Evolutionary conservation across 2,888 invertebrate species (phyloP), one percentile per base, ranked within the genome.

Genomic region (Ischnura elegans): DNA sequence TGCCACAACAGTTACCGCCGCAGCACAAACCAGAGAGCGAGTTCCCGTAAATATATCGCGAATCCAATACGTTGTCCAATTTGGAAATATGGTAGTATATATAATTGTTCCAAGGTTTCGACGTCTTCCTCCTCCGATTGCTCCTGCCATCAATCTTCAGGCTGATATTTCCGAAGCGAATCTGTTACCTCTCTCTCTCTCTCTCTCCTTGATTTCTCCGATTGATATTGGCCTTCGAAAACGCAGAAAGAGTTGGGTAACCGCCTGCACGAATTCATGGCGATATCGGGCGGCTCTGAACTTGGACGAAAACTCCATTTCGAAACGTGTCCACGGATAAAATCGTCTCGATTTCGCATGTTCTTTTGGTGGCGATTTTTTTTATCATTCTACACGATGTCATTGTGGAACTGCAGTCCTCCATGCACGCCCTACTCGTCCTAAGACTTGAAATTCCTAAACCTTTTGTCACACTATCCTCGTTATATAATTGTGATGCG

Each of bases 151-250:
- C 8, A 76, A 2, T 0, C 25, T 76, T 76, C 36, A 16, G 76
- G 16, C 36, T 36, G 76, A 76, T n/a, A n/a, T 76, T 76, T 25
- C 13, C 76, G 76, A 29, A 76, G 29, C 36, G 36, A 76, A 76
- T 29, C 1, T 36, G 13, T 76, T 76, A 29, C 10, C 5, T 21
- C 61, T 25, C 76, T 76, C 76, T 0, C 76, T 8, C 5, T 21
- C 61, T 25, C 76, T 76, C 76, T 0, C 76, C 76, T 29, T 76
- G 76, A 76, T 36, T 76, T 36, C 36, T 16, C 36, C 76, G 29
- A 76, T 76, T 76, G 76, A 76, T 76, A 76, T 76, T 76, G 76
- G 76, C 76, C 76, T 76, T 76, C 76, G 76, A 76, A 36, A 76
- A 16, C 36, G 16, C 76, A 10, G 29, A 10, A 51, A 51, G 76